Evolutionary conservation across 2,113 vertebrate species (phyloP).

Genomic region (Pelvicachromis taeniatus): DNA sequence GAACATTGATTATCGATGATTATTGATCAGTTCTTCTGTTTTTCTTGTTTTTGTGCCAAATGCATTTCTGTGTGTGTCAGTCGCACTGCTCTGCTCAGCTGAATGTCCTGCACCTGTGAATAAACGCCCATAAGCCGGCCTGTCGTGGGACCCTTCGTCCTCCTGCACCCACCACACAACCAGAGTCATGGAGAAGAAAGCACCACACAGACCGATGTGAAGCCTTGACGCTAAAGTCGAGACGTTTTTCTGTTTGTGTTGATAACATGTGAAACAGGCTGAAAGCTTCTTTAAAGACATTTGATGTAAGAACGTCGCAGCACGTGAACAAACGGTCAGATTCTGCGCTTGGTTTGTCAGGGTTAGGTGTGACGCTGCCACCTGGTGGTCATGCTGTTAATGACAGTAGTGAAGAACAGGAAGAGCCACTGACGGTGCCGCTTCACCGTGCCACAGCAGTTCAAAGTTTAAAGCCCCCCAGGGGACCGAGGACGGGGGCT

Average conservation of each 20-base stretch:
- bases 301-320: not conserved
- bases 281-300: not conserved
- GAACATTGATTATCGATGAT: not conserved
- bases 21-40: not conserved
- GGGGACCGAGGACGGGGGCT: not conserved
- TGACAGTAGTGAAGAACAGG: not conserved
- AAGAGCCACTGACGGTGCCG: accelerated
- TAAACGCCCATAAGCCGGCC: not conserved
- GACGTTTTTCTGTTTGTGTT: not conserved
- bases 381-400: not conserved
- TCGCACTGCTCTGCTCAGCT: not conserved
- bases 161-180: not conserved
- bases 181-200: not conserved
- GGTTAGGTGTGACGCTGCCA: not conserved
- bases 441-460: too few relatives aligned
- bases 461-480: accelerated
- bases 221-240: not conserved
- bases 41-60: not conserved
- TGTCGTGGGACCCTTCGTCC: not conserved
- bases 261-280: accelerated
- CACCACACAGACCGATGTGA: not conserved
- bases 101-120: not conserved
- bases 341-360: not conserved
- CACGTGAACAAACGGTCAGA: not conserved
- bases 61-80: not conserved